phyloP scores from a whole-genome alignment of 64 coral and sea anemone species.

The Exaiptasia diaphana region DNA sequence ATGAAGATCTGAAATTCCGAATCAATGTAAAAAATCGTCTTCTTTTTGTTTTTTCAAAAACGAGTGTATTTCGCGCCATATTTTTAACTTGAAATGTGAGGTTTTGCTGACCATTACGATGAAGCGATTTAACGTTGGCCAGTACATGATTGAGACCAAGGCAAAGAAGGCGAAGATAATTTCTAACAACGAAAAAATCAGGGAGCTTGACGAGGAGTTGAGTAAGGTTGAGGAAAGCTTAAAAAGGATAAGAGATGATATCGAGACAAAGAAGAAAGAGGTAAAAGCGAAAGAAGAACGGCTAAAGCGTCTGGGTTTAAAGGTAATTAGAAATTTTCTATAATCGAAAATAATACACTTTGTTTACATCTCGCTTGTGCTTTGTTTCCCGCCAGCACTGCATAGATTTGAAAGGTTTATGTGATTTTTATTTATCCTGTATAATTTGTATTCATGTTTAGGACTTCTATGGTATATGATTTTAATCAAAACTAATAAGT shows the following conservation, averaged over 20 bases:
- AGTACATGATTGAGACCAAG: conserved; percentile 7
- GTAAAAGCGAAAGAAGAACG: conserved; percentile 16
- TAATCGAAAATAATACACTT: no score
- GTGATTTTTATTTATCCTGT: no score
- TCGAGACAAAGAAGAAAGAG: not conserved
- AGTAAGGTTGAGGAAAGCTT: conserved; percentile 21
- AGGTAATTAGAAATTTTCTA: not conserved
- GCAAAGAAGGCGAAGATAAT: not conserved
- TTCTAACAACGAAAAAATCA: not conserved
- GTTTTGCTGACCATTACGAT: not conserved
- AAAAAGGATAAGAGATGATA: conserved; percentile 11
- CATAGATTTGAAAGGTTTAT: no score
- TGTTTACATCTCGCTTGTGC: no score
- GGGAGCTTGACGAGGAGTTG: not conserved
- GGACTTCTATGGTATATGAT: no score
- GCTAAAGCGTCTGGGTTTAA: not conserved
- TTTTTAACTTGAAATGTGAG: not conserved
- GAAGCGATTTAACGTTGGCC: conserved; percentile 15
- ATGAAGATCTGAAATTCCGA: not conserved
- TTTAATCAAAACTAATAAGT: no score
- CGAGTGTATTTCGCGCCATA: not conserved
- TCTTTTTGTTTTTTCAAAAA: conserved; percentile 21
- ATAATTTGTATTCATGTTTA: no score
- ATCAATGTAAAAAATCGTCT: not conserved
- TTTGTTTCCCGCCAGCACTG: no score